Evolutionary conservation across 1,140 invertebrate genomes (phyloP), one percentile per base, ranked within the genome.

Genomic region (Drosophila hydei): DNA sequence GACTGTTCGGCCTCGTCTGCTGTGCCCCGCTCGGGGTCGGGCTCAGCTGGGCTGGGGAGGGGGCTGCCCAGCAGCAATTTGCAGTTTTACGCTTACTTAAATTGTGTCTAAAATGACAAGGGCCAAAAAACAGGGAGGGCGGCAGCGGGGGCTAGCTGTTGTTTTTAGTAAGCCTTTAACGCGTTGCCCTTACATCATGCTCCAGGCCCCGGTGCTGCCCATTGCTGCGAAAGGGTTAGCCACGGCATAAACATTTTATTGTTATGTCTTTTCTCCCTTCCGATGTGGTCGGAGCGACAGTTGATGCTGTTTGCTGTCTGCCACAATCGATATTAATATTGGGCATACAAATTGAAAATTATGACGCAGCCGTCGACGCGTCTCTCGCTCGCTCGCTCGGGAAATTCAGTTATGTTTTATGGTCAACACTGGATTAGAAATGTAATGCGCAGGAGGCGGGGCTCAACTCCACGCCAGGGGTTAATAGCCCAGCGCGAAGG

Each of bases 21-120:
- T 14, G 12, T 1, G 36, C 4, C 5, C 36, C 5, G n/a, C 12
- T 38, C n/a, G 12, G n/a, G 36, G 12, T n/a, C n/a, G 21, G 9
- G 30, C 14, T 11, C 3, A 33, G 18, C 5, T 18, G 11, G 4
- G 27, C 14, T 9, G 6, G 33, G 19, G 18, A 12, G n/a, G n/a
- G 23, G 1, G 40, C 56, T 65, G 77, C 70, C 77, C 77, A 55
- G 87, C 69, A 85, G 77, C 83, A 87, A 87, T 87, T 87, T 87
- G 83, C 83, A 87, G 83, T 83, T 87, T 87, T 88, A 87, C 83
- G 83, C 83, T 87, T 88, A 81, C 83, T 87, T 87, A 87, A 87
- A 87, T 87, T 87, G 83, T 75, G 83, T 88, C 83, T 88, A 79
- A 87, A 83, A 73, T 72, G 83, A 83, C 83, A 79, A 79, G 78